Evolutionary conservation across 2,888 invertebrate genomes (phyloP), one percentile per base, ranked within the genome.

Genomic region (Napeogenes inachia): DNA sequence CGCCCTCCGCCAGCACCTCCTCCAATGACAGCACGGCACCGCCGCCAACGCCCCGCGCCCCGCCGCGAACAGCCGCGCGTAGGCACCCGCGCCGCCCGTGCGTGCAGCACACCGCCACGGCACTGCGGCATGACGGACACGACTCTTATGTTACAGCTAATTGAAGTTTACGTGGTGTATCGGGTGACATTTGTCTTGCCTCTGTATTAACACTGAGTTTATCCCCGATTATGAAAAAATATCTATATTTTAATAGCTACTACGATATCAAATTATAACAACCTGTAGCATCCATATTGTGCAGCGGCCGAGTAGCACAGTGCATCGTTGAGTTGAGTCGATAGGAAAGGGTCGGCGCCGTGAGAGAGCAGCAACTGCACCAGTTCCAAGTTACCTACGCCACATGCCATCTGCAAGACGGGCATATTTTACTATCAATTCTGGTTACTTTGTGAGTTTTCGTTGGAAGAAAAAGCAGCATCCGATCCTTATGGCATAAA

Each of bases 1-100:
- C 94, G 54, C 96, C 97, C 86, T 97, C 97, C 0, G 97, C 97
- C 53, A 97, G 91, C 85, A 97, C 97, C 83, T 97, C 97, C 80
- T 97, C 97, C 60, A 97, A 88, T 0, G 96, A 96, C 38, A 97
- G 89, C 38, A 97, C 95, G 68, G 96, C 96, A 46, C 85, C 81
- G 72, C 96, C 95, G 32, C 80, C 71, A 63, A 69, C 75, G 93
- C 92, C 75, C 80, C 93, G 69, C 84, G 94, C 60, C 85, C 93
- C 68, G 92, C 93, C 70, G 90, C 70, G 93, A 87, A 87, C 84
- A 0, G 84, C 86, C 71, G 96, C 95, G 63, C 96, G 94, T 54
- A 98, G 87, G 68, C 95, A 93, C 0, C 93, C 91, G 58, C 97
- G 92, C 59, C 97, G 96, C 0, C 97, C 98, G 80, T 97, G 97